These are phyloP conservation scores for Forbesichthys papilliferus DNA, from an alignment of 2,113 vertebrate genomes.

Conservation along the genomic window DNA sequence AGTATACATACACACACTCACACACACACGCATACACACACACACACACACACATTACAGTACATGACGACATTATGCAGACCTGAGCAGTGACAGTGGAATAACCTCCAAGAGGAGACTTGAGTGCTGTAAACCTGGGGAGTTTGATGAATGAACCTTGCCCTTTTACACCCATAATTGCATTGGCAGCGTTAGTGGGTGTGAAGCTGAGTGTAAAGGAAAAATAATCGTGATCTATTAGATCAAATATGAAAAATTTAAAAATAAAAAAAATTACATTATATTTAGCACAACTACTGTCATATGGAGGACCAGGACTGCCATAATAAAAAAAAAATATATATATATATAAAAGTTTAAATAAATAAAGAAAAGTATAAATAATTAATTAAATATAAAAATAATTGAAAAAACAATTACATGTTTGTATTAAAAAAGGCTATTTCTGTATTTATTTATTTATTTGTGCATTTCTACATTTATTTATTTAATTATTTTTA, in stretches of 20 bases:
- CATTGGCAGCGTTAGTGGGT: not conserved
- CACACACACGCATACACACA: slow-evolving; percentile 4
- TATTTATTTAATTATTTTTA: too few relatives aligned
- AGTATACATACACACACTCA: not conserved
- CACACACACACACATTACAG: not conserved
- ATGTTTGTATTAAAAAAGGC: too few relatives aligned
- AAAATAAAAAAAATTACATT: not conserved
- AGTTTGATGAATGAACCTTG: slow-evolving; percentile 37
- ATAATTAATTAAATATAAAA: too few relatives aligned
- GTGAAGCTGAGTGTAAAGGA: not conserved
- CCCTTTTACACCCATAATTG: slow-evolving; percentile 40
- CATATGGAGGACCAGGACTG: too few relatives aligned
- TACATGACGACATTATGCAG: too few relatives aligned
- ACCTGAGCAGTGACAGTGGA: slow-evolving; percentile 60
- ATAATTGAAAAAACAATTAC: too few relatives aligned
- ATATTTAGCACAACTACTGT: not conserved
- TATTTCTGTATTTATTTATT: too few relatives aligned
- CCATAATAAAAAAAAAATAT: too few relatives aligned
- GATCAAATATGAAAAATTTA: not conserved
- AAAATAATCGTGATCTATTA: not conserved
- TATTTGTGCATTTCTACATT: too few relatives aligned
- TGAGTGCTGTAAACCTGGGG: slow-evolving; percentile 49
- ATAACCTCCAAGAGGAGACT: not conserved
- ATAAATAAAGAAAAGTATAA: too few relatives aligned
- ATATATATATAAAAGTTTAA: too few relatives aligned